Base-by-base conservation (phyloP, 1,140 invertebrate genomes). In the Dendroctonus ponderosae region DNA sequence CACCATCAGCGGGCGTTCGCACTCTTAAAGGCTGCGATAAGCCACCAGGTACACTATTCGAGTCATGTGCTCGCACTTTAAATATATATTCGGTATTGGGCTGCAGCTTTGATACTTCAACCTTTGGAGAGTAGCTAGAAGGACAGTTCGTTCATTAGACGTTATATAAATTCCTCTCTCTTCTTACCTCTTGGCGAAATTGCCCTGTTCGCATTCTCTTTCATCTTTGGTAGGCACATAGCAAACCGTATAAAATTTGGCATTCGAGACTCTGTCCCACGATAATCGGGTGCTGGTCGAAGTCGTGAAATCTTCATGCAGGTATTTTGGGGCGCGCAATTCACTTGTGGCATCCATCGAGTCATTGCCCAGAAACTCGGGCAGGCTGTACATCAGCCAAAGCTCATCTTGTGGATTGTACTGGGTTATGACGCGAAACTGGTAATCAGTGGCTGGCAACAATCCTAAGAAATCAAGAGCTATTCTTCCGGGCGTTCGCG, bases 21-120 rank as follows among this genome's bases (percentile, higher is more conserved):
- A 72, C 62, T 65, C 60, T 62, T 39, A 73, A 51, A 5, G 71
- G 43, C 46, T 72, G 44, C 11, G 74, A 75, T 70, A 72, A 69
- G 4, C 41, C 51, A 43, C 73, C 62, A 49, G 66, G 59, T 38
- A 40, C 48, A 12, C 71, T 66, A 14, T 69, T 63, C 6, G 50
- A 69, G 60, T 72, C 67, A 57, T 76, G 70, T 6, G 80, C 76
- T 63, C 79, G 75, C 5, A 88, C 82, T 77, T 82, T 85, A 69
- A 87, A 85, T 71, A 85, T 82, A 71, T 88, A 88, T 7, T 82
- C 71, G 42, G 82, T 86, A 74, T 82, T 85, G 39, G 85, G 82
- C 70, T 78, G 84, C n/a, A 88, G 73, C 65, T 82, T 80, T 49
- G 78, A 77, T 6, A 87, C 73, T 39, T 77, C 74, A 38, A 80